Conservation (phyloP, 2,797 vertebrate genomes). For the Pseudomugil tenellus region DNA sequence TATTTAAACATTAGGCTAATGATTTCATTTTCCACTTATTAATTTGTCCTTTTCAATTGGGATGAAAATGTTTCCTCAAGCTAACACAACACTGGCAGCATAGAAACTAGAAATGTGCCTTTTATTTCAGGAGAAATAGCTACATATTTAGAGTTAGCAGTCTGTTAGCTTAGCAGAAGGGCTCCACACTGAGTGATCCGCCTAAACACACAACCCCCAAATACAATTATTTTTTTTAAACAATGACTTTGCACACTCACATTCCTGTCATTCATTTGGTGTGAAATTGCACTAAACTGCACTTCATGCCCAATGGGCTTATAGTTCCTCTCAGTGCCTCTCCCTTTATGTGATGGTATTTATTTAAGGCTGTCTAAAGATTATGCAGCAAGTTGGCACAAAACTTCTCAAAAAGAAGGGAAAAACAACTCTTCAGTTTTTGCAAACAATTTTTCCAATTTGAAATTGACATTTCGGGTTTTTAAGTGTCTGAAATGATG, state of each 20-base stretch:
- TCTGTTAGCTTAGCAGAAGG: not conserved
- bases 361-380: conserved; percentile 29
- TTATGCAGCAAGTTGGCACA: conserved; percentile 21
- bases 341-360: conserved; percentile 31
- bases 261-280: conserved; percentile 7
- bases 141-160: not conserved
- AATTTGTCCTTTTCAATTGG: too few relatives aligned
- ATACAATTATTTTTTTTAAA: not conserved
- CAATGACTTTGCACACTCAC: not conserved
- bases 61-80: not conserved
- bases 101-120: not conserved
- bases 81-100: not conserved
- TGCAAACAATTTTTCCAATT: not conserved
- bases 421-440: too few relatives aligned
- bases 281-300: conserved; percentile 8
- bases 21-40: too few relatives aligned
- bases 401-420: not conserved
- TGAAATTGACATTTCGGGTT: not conserved
- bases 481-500: too few relatives aligned
- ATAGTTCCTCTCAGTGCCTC: conserved; percentile 36
- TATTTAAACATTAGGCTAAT: not conserved
- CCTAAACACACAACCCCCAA: too few relatives aligned
- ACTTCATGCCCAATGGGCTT: conserved; percentile 6
- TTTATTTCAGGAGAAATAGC: not conserved
- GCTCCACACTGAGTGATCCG: not conserved